Conservation (phyloP, 2,113 vertebrate genomes). For the Sciurus niger region DNA sequence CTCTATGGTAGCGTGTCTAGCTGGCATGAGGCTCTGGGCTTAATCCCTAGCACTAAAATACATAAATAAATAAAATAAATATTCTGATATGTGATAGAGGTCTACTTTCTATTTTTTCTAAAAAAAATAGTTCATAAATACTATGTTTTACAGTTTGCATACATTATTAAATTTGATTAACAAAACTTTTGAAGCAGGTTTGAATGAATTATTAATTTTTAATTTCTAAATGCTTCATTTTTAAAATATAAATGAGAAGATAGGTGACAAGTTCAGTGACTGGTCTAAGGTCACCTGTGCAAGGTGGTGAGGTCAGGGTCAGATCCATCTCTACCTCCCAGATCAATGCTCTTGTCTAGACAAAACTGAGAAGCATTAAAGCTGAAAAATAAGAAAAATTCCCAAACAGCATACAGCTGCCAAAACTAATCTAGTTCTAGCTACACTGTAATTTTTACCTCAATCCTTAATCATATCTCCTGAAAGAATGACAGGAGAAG, state of each 20-base stretch:
- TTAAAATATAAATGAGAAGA: not conserved
- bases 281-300: not conserved
- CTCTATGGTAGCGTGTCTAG: not conserved
- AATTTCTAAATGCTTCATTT: not conserved
- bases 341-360: conserved; percentile 33
- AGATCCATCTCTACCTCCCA: not conserved
- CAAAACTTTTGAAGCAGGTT: not conserved
- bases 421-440: conserved; percentile 15
- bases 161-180: not conserved
- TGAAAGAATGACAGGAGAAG: conserved; percentile 48
- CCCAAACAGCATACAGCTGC: conserved; percentile 38
- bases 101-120: not conserved
- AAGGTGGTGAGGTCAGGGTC: accelerated
- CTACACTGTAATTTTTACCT: conserved; percentile 22
- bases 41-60: not conserved
- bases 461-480: conserved; percentile 10
- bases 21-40: not conserved
- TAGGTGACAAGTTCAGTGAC: not conserved
- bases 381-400: conserved; percentile 43
- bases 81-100: not conserved
- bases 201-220: not conserved
- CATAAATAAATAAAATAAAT: not conserved
- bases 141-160: not conserved
- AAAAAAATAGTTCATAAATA: not conserved
- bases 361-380: conserved; percentile 37